phyloP scores from a whole-genome alignment of 2,797 vertebrate genomes.

The Phoebastria nigripes region DNA sequence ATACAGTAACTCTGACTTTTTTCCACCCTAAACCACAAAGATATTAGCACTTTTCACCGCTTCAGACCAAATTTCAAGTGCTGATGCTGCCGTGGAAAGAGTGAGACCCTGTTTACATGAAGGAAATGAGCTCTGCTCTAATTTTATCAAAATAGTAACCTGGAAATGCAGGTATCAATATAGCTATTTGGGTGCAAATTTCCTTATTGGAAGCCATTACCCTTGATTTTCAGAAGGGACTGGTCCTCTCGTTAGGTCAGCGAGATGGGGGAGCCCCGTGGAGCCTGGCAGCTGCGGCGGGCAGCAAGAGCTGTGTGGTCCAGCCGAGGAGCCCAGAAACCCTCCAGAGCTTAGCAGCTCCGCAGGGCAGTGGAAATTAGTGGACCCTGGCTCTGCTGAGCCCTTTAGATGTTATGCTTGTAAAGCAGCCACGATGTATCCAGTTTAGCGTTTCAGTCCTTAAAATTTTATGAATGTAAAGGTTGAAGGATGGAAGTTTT shows the following conservation, averaged over 20 bases:
- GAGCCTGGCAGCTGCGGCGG: fast-evolving
- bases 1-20: not conserved
- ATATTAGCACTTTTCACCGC: not conserved
- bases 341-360: not conserved
- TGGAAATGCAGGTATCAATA: not conserved
- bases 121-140: not conserved
- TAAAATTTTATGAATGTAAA: not conserved
- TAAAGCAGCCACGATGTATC: not conserved
- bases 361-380: not conserved
- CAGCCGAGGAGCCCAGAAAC: not conserved
- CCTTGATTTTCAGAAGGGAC: not conserved
- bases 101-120: not conserved
- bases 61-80: not conserved
- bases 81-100: not conserved
- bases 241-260: fast-evolving
- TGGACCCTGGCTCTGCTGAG: not conserved
- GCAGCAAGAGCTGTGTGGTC: not conserved
- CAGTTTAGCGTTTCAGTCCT: not conserved
- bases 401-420: not conserved
- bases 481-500: not conserved
- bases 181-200: not conserved
- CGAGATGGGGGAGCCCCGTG: not conserved
- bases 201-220: not conserved
- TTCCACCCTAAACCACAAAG: not conserved
- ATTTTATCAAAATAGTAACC: not conserved